Conservation (phyloP, 2,113 vertebrate species). For the Orientallactaga bullata region DNA sequence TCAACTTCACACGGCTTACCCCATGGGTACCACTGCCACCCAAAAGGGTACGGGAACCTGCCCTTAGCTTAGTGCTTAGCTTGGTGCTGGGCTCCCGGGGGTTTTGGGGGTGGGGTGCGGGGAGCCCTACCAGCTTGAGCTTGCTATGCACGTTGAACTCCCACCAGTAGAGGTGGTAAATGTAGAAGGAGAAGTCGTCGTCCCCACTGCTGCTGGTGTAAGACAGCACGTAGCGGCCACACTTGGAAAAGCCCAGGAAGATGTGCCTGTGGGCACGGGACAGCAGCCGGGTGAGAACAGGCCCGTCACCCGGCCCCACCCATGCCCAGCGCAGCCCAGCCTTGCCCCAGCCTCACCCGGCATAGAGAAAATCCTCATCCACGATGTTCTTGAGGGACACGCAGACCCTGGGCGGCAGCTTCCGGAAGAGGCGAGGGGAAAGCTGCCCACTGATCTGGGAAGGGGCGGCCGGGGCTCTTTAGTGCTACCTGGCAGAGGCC, state of each 20-base stretch:
- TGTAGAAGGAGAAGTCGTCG: constrained; percentile 94
- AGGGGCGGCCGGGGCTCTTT: background rate
- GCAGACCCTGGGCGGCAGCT: constrained; percentile 94
- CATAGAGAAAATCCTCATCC: constrained; percentile 94
- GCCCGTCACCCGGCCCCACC: accelerated
- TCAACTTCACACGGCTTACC: background rate
- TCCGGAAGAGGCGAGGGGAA: constrained; percentile 93
- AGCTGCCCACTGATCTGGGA: constrained; percentile 93
- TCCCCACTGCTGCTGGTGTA: constrained; percentile 95
- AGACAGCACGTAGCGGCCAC: constrained; percentile 95
- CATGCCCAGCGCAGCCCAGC: accelerated
- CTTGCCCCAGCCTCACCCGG: constrained; percentile 88
- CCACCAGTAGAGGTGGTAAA: constrained; percentile 98
- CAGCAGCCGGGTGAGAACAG: background rate
- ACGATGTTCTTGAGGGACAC: constrained; percentile 95
- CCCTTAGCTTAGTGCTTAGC: too few relatives aligned
- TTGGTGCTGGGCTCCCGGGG: background rate
- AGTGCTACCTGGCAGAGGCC: background rate
- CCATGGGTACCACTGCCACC: background rate
- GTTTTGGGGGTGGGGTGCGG: background rate
- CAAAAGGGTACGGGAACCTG: background rate
- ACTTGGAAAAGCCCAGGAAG: constrained; percentile 97
- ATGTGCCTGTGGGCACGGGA: constrained; percentile 89
- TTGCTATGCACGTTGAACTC: constrained; percentile 96
- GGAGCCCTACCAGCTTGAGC: constrained; percentile 91